Evolutionary conservation across 53 echinoderm and acorn worm genomes (phyloP), one percentile per base, ranked within the genome.

Genomic region (Echinarachnius parma): DNA sequence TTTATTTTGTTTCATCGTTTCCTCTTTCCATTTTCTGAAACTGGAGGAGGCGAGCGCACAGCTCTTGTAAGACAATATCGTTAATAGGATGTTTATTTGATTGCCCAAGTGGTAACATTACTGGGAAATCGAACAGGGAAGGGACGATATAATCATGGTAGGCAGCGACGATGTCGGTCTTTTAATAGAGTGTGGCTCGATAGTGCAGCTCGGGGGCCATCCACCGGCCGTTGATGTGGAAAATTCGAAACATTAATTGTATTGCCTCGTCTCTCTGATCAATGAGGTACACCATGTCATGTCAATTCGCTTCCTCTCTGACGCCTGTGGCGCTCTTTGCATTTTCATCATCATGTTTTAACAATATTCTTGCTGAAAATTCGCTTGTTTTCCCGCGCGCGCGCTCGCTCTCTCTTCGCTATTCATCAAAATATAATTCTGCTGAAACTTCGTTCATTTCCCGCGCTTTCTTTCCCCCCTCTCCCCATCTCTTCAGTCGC

Each of bases 61-160:
- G 52, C 34, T 53, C 70, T 69, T 69, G 70, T 69, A 69, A 69
- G 53, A 69, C 70, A 69, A 69, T 69, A 69, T 69, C 70, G 34
- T 53, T 69, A 69, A 69, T 69, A 69, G 70, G 70, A 34, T 69
- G 70, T 69, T 69, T 69, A 69, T 69, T 69, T 69, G 70, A 69
- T 69, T 69, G 70, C 23, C 30, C 18, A 53, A 53, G 53, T 69
- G 70, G 70, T 69, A 69, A 69, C 70, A 69, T 69, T 69, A 69
- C 70, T 13, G 21, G 24, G 52, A n/a, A 21, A 69, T 69, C 53
- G 66, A 66, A 15, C 34, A 48, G 25, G 47, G 21, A 35, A 34
- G 25, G 39, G 15, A 21, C 11, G 30, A 16, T 66, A 27, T 66
- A n/a, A n/a, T n/a, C n/a, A n/a, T n/a, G n/a, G n/a, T n/a, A n/a